Conservation (phyloP, 2,113 vertebrate genomes). For the Platycercus adscitus region DNA sequence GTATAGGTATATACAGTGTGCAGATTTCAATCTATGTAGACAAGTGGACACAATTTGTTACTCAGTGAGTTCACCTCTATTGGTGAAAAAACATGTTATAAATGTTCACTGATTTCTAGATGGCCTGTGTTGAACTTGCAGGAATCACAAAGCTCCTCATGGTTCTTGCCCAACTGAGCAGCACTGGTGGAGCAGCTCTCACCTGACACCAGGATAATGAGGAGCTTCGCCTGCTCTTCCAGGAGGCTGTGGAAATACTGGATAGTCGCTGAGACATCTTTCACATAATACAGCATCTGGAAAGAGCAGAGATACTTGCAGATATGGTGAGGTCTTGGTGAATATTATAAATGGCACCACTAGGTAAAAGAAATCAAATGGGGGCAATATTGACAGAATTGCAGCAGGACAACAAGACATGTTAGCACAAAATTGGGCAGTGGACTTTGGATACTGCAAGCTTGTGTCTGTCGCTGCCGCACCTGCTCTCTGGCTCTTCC, state of each 20-base stretch:
- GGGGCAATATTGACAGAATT: background rate
- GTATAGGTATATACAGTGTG: accelerated
- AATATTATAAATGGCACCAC: background rate
- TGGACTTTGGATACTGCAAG: background rate
- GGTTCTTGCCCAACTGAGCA: background rate
- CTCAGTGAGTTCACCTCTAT: background rate
- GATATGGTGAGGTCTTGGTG: background rate
- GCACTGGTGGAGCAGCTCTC: background rate
- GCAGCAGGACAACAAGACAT: accelerated
- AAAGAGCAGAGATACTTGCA: background rate
- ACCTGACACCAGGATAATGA: constrained; percentile 92
- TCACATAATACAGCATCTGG: constrained; percentile 90
- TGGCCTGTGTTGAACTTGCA: background rate
- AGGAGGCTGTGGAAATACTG: constrained; percentile 86
- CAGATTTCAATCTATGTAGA: background rate
- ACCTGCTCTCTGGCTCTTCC: background rate
- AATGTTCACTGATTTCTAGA: background rate
- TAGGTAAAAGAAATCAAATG: background rate
- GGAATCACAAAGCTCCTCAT: background rate
- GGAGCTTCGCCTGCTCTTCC: constrained; percentile 81
- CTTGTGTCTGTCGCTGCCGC: background rate
- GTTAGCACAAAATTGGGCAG: accelerated
- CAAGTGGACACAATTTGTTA: background rate
- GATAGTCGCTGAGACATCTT: constrained; percentile 82
- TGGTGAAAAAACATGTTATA: background rate